Evolutionary conservation across 2,113 vertebrate species (phyloP), one percentile per base, ranked within the genome.

Genomic region (Mola mola): DNA sequence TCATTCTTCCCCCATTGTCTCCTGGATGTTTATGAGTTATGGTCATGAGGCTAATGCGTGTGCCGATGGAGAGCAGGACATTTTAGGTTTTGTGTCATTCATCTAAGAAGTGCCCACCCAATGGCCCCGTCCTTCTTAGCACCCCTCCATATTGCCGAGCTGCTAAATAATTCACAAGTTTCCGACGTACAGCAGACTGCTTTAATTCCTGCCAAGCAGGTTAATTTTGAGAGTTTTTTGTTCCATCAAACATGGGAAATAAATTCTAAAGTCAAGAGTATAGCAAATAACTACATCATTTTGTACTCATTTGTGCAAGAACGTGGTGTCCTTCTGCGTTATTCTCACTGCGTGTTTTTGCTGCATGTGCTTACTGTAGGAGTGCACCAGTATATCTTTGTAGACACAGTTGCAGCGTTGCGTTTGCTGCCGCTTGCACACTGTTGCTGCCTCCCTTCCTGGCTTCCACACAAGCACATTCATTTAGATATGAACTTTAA

Each of bases 151-250:
- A 70, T 78, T 72, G 72, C 53, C 41, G 24, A 80, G 76, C 44
- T 42, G 33, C 68, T 88, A 77, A 87, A 89, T 86, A 75, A 89
- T 87, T 86, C 73, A 87, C 61, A 67, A 72, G 68, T 65, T 64
- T 67, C 36, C 38, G 70, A 82, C 56, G 62, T 89, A 75, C 84
- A 83, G 60, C 68, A 60, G 82, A 84, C 87, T 72, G 82, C 79
- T 86, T 83, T 87, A 74, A 80, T 78, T 86, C 68, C 67, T 63
- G 56, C 50, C 78, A 62, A 43, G 76, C 65, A 82, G 74, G 85
- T 85, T 88, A 85, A 79, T 66, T 77, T 68, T 51, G 21, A 50
- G 36, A 66, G 20, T 82, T 75, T 66, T 60, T 60, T 59, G 69
- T 69, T 68, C 67, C 68, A 65, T 82, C 82, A 84, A 85, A 83